Evolutionary conservation across 2,797 vertebrate genomes (phyloP).

Genomic region (Capromys pilorides): DNA sequence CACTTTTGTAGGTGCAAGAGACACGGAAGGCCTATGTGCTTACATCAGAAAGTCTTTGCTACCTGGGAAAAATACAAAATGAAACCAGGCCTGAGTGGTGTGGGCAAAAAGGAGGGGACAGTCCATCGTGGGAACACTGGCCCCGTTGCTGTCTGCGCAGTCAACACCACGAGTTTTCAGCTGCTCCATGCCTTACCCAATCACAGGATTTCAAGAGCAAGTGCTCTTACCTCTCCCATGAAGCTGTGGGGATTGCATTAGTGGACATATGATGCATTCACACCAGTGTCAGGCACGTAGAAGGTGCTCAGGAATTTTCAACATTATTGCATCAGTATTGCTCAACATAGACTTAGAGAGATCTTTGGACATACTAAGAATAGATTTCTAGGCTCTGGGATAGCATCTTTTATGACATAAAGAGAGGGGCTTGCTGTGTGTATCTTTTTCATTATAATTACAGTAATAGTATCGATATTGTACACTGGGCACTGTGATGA

Average conservation of each 20-base stretch:
- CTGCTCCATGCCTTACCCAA: neutral
- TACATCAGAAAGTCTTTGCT: neutral
- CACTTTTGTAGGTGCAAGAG: neutral
- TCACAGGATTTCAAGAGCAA: neutral
- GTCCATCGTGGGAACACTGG: neutral
- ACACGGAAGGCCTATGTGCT: neutral
- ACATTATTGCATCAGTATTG: neutral
- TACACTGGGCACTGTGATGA: neutral
- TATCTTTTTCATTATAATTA: conserved; percentile 9
- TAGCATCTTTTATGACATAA: neutral
- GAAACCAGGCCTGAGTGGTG: neutral
- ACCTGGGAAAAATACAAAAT: neutral
- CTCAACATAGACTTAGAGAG: neutral
- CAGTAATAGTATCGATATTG: neutral
- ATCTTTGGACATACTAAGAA: neutral
- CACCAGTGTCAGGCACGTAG: neutral
- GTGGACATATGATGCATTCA: neutral
- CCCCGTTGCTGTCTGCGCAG: neutral
- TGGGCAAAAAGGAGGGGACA: neutral
- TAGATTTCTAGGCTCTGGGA: neutral
- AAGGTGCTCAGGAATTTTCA: neutral
- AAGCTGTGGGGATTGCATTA: neutral
- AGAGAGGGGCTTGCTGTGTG: neutral
- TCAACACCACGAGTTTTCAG: neutral
- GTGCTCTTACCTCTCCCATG: neutral